phyloP scores from a whole-genome alignment of 2,113 vertebrate species.

The Sturnus vulgaris region DNA sequence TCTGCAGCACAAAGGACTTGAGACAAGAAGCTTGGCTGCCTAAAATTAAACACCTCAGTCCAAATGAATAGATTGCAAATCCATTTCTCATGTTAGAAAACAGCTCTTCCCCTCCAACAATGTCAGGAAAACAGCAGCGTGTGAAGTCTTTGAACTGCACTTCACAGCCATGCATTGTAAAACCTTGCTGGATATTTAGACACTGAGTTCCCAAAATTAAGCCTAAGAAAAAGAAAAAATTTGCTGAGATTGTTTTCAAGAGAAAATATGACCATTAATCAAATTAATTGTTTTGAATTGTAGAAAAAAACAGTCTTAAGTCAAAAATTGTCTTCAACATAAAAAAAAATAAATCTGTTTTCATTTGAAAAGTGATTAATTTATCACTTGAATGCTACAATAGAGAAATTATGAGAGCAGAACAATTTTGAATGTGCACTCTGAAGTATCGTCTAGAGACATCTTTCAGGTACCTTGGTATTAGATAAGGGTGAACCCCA shows the following conservation, averaged over 20 bases:
- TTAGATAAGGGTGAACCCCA: not conserved
- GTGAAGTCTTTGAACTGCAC: not conserved
- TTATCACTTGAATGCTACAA: not conserved
- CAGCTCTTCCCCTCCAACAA: not conserved
- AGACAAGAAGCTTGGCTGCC: not conserved
- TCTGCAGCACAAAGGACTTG: not conserved
- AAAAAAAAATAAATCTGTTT: not conserved
- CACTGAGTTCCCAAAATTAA: not conserved
- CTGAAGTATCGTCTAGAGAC: not conserved
- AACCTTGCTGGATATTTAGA: not conserved
- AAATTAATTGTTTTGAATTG: not conserved
- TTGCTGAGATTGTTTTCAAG: not conserved
- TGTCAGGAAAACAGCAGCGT: not conserved
- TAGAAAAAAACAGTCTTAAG: not conserved
- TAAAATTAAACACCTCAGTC: conserved; percentile 9
- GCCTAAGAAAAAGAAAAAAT: not conserved
- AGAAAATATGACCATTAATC: not conserved
- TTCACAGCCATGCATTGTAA: not conserved
- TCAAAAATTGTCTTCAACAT: not conserved
- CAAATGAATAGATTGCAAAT: not conserved
- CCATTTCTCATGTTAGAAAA: not conserved
- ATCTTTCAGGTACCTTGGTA: not conserved
- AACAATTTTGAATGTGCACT: not conserved
- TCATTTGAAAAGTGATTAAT: not conserved
- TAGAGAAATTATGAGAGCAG: not conserved